phyloP scores from a whole-genome alignment of 1,140 invertebrate species.

The Aphelinus atriplicis region DNA sequence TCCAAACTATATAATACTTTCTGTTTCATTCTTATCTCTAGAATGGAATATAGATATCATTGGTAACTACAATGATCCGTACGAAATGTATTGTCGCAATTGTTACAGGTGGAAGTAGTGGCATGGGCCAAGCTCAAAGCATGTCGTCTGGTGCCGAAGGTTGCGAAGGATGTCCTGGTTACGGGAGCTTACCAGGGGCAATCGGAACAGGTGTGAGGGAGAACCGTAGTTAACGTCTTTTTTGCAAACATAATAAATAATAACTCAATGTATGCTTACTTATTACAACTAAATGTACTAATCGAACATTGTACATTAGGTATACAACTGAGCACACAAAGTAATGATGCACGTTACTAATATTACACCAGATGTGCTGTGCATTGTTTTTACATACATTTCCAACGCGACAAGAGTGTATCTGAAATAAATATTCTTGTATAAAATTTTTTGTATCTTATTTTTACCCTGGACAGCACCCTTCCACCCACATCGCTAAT shows the following conservation, averaged over 20 bases:
- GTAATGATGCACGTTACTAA: slow-evolving; percentile 32
- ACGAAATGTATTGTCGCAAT: no score
- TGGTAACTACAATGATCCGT: no score
- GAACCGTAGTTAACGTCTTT: slow-evolving; percentile 8
- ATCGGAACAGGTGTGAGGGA: slow-evolving; percentile 29
- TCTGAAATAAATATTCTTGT: slow-evolving; percentile 21
- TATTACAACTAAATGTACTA: slow-evolving; percentile 15
- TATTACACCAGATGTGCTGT: background rate
- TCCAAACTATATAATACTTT: no score
- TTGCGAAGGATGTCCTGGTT: slow-evolving; percentile 62
- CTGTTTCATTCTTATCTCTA: no score
- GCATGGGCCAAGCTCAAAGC: slow-evolving; percentile 86
- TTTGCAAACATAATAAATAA: slow-evolving; percentile 11
- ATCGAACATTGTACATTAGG: background rate
- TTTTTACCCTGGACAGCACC: background rate
- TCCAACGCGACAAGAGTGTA: background rate
- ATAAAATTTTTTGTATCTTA: slow-evolving; percentile 14
- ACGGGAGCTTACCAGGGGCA: background rate
- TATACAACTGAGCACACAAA: background rate
- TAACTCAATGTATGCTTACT: slow-evolving; percentile 24
- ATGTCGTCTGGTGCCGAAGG: slow-evolving; percentile 62
- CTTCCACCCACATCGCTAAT: slow-evolving; percentile 24
- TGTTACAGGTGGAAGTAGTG: slow-evolving; percentile 73
- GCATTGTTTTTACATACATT: no score
- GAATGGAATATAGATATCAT: no score